Percentiles rank a stretch among this genome's conserved stretches.
These are phyloP conservation scores for Pelecanus crispus DNA, from an alignment of 2,113 vertebrate species.

Conservation along the genomic window DNA sequence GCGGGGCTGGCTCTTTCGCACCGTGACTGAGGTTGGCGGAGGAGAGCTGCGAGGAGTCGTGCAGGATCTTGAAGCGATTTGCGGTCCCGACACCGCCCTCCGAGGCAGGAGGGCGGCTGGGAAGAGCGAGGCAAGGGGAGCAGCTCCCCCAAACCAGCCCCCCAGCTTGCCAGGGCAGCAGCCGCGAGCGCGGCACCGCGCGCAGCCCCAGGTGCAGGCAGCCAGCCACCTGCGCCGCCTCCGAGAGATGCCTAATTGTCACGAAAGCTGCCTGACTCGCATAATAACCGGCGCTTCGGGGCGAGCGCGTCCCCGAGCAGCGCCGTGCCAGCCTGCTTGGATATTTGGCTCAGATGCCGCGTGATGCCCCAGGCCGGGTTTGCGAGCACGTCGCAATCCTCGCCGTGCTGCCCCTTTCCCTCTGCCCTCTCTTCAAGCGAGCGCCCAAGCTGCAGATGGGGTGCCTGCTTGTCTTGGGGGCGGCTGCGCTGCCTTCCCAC, in stretches of 20 bases:
- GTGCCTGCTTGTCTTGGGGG: background rate
- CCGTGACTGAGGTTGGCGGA: fast-evolving
- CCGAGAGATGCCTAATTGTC: background rate
- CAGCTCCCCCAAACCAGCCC: background rate
- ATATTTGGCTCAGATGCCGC: fast-evolving
- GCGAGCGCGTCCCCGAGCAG: background rate
- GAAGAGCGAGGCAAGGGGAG: fast-evolving
- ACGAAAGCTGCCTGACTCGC: background rate
- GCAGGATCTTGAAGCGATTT: fast-evolving
- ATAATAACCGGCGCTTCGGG: background rate
- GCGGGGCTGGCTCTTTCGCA: background rate
- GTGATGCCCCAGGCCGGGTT: fast-evolving
- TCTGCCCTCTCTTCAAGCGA: fast-evolving
- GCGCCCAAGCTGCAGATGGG: background rate
- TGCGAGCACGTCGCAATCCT: fast-evolving
- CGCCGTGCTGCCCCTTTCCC: fast-evolving
- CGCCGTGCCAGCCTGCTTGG: background rate
- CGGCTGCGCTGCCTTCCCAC: background rate
- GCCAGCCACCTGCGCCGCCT: conserved; percentile 19
- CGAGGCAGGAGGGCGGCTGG: fast-evolving
- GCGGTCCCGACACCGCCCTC: fast-evolving
- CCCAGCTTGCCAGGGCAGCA: fast-evolving
- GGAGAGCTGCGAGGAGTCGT: fast-evolving
- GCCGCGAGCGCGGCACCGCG: background rate
- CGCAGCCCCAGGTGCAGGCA: conserved; percentile 45